These are phyloP conservation scores for Thinocorus orbignyianus DNA, from an alignment of 2,113 vertebrate species.

Conservation along the genomic window DNA sequence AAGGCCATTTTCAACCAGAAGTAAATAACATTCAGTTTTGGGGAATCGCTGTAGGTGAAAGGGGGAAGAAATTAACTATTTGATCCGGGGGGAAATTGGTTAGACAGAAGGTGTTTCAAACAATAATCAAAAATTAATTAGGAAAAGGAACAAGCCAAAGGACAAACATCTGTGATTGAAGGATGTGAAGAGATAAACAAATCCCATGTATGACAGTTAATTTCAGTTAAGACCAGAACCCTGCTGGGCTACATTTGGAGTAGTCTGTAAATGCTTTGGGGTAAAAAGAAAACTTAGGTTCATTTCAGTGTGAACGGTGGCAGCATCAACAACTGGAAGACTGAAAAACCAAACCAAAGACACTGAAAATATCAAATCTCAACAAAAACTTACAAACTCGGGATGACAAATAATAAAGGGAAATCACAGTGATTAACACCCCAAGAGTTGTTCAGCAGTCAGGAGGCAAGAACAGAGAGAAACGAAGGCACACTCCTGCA, in stretches of 20 bases:
- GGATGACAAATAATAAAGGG: neutral
- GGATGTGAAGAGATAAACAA: slow-evolving; percentile 62
- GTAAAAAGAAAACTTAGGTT: neutral
- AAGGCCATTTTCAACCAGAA: slow-evolving; percentile 3
- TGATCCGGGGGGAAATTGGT: slow-evolving; percentile 31
- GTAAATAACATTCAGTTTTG: neutral
- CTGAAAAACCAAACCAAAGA: neutral
- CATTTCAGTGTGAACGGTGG: neutral
- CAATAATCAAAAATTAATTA: slow-evolving; percentile 77
- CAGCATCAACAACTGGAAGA: neutral
- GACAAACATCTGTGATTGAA: slow-evolving; percentile 74
- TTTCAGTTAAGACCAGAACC: slow-evolving; percentile 50
- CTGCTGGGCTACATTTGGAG: slow-evolving; percentile 52
- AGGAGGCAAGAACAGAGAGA: neutral
- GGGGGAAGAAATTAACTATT: neutral
- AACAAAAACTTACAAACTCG: neutral
- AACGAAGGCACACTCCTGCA: neutral
- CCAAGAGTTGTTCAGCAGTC: neutral
- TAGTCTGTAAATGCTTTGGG: neutral
- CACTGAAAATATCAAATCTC: neutral
- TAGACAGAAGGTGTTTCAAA: slow-evolving; percentile 75
- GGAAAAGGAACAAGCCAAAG: slow-evolving; percentile 74
- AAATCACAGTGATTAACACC: neutral
- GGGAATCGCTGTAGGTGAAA: neutral
- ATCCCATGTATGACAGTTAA: slow-evolving; percentile 16